phyloP scores from a whole-genome alignment of 2,797 vertebrate species.

The Geotrypetes seraphini region DNA sequence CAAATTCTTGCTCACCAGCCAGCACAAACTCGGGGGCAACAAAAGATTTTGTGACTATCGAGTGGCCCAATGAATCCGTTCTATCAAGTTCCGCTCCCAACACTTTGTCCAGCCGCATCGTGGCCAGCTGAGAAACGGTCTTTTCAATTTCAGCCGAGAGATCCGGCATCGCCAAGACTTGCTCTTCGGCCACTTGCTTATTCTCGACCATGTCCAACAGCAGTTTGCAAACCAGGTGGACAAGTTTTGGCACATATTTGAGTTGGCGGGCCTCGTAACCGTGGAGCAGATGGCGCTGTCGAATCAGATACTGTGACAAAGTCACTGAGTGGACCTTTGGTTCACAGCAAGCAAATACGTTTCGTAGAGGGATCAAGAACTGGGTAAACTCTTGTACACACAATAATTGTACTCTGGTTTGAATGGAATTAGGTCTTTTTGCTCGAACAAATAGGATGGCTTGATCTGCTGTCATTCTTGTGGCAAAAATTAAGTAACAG shows the following conservation, averaged over 20 bases:
- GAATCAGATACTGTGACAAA: constrained; percentile 80
- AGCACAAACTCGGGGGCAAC: constrained; percentile 44
- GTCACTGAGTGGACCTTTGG: constrained; percentile 72
- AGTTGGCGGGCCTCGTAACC: constrained; percentile 89
- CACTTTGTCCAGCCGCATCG: constrained; percentile 67
- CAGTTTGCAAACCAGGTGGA: constrained; percentile 77
- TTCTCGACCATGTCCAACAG: constrained; percentile 79
- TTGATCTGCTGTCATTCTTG: constrained; percentile 89
- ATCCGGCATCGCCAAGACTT: constrained; percentile 62
- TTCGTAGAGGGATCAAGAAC: constrained; percentile 81
- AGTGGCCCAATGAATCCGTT: constrained; percentile 24
- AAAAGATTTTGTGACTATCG: constrained; percentile 17
- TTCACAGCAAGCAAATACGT: constrained; percentile 78
- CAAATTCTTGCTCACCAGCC: constrained; percentile 52
- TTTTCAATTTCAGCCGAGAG: constrained; percentile 83
- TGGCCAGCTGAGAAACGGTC: constrained; percentile 76
- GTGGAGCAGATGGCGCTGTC: constrained; percentile 90
- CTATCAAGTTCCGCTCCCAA: constrained; percentile 65
- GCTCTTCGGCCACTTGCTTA: constrained; percentile 62
- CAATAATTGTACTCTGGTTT: constrained; percentile 86
- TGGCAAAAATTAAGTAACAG: constrained; percentile 91
- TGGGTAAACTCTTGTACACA: constrained; percentile 89
- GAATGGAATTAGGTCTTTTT: constrained; percentile 89
- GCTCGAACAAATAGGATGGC: constrained; percentile 89
- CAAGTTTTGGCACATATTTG: constrained; percentile 85